phyloP scores from a whole-genome alignment of 2,888 invertebrate species.

The Apomyelois bistriatella region DNA sequence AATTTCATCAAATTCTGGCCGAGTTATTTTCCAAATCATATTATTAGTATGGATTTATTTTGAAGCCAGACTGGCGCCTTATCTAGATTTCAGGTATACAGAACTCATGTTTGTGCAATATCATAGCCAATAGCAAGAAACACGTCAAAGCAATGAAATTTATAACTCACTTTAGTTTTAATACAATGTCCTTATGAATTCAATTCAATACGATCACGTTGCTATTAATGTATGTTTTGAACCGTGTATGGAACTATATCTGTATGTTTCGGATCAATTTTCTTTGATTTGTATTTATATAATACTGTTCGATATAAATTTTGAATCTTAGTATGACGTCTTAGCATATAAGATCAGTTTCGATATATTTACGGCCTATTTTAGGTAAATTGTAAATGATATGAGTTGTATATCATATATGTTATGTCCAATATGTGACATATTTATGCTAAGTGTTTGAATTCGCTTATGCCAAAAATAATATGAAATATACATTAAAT shows the following conservation, averaged over 20 bases:
- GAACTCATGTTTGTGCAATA: neutral
- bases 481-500: neutral
- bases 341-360: neutral
- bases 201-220: constrained; percentile 1
- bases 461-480: neutral
- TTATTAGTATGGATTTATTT: no score
- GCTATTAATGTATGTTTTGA: neutral
- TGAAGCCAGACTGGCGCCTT: neutral
- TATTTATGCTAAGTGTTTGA: neutral
- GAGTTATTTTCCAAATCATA: no score
- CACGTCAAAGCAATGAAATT: neutral
- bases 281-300: constrained; percentile 6
- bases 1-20: no score
- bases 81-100: neutral
- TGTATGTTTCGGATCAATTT: neutral
- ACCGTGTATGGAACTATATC: neutral
- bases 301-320: neutral
- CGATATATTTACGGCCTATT: constrained; percentile 1
- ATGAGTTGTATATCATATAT: neutral
- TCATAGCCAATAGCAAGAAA: neutral
- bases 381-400: neutral
- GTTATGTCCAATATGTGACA: neutral
- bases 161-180: neutral
- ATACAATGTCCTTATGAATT: neutral
- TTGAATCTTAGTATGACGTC: neutral